These are phyloP conservation scores for Achlya flavicornis DNA, from an alignment of 2,888 invertebrate species.

Conservation along the genomic window DNA sequence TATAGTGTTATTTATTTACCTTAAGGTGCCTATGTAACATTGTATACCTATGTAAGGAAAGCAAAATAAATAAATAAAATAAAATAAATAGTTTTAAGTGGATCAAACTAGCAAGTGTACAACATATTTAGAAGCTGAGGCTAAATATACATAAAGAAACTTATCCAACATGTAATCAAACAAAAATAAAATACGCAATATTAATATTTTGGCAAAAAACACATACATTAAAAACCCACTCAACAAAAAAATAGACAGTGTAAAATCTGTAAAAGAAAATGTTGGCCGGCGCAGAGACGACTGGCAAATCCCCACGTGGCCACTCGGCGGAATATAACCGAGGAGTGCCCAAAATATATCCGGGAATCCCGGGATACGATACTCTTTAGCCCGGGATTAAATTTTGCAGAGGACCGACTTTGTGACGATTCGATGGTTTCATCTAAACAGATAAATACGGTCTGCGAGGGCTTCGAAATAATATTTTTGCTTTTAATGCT, in stretches of 20 bases:
- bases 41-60: too few species aligned
- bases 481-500: slow-evolving; percentile 21
- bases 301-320: slow-evolving; percentile 45
- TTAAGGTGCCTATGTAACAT: too few species aligned
- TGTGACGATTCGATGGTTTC: slow-evolving; percentile 50
- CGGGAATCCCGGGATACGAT: slow-evolving; percentile 51
- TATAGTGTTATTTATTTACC: too few species aligned
- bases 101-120: too few species aligned
- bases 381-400: slow-evolving; percentile 73
- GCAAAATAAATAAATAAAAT: too few species aligned
- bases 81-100: too few species aligned
- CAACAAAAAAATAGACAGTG: neutral
- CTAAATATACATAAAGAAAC: too few species aligned
- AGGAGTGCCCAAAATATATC: slow-evolving; percentile 36
- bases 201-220: neutral
- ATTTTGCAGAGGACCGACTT: slow-evolving; percentile 69
- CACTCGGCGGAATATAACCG: slow-evolving; percentile 53
- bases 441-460: slow-evolving; percentile 60
- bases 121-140: too few species aligned
- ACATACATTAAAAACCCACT: neutral
- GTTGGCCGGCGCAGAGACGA: neutral
- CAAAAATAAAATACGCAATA: too few species aligned
- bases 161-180: too few species aligned
- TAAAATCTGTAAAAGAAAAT: neutral
- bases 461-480: slow-evolving; percentile 36